Conservation (phyloP, 1,140 invertebrate genomes). For the Frieseomelitta varia region DNA sequence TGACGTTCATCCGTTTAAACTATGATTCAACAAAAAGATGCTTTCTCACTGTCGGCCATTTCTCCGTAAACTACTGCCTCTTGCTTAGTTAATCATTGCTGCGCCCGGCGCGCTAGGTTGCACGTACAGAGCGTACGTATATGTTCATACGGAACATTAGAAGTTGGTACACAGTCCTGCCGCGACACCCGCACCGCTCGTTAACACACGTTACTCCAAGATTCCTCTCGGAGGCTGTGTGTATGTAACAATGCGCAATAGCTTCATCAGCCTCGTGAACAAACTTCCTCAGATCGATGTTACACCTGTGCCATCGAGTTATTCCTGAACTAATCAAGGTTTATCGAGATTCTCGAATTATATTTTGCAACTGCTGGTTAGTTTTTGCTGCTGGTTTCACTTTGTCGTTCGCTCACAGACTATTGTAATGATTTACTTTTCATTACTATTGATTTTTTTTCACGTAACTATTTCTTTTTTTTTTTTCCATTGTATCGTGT, state of each 20-base stretch:
- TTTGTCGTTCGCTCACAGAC: too few relatives aligned
- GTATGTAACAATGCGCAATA: conserved; percentile 70
- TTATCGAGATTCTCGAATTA: background rate
- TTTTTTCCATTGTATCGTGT: too few relatives aligned
- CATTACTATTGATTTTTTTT: too few relatives aligned
- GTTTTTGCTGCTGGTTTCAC: background rate
- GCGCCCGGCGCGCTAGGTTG: background rate
- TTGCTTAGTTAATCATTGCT: conserved; percentile 12
- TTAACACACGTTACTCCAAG: conserved; percentile 75
- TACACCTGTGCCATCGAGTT: conserved; percentile 26
- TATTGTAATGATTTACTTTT: too few relatives aligned
- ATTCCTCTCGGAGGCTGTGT: conserved; percentile 58
- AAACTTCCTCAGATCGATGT: conserved; percentile 27
- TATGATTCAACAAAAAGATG: conserved; percentile 1
- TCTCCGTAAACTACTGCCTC: background rate
- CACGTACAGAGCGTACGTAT: background rate
- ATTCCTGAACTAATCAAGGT: conserved; percentile 68
- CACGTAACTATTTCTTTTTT: too few relatives aligned
- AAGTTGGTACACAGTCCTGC: conserved; percentile 24
- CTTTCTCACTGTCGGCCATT: background rate
- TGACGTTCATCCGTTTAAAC: background rate
- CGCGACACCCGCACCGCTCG: conserved; percentile 55
- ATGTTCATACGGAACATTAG: conserved; percentile 31
- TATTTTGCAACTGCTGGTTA: background rate
- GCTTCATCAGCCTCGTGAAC: conserved; percentile 67